Evolutionary conservation across 1,140 invertebrate genomes (phyloP).

Genomic region (Caenorhabditis elegans): WBcel235 BX284603.4:4289501-4290000

Average conservation of each 20-base stretch:
- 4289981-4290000: slow-evolving; percentile 88
- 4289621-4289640: slow-evolving; percentile 94
- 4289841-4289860: slow-evolving; percentile 95
- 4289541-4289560: slow-evolving; percentile 99
- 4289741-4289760: slow-evolving; percentile 99
- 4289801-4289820: slow-evolving; percentile 97
- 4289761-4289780: slow-evolving; percentile 99
- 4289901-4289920: slow-evolving; percentile 93
- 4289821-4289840: slow-evolving; percentile 88
- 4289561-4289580: slow-evolving; percentile 99
- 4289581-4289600: slow-evolving; percentile 92
- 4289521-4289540: slow-evolving; percentile 99
- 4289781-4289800: slow-evolving; percentile 98
- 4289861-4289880: slow-evolving; percentile 96
- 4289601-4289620: slow-evolving; percentile 98
- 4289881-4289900: slow-evolving; percentile 94
- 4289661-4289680: slow-evolving; percentile 98
- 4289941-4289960: slow-evolving; percentile 94
- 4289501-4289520: slow-evolving; percentile 82
- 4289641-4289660: slow-evolving; percentile 97
- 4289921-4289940: slow-evolving; percentile 94
- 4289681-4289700: slow-evolving; percentile 99
- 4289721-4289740: slow-evolving; percentile 96
- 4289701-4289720: slow-evolving; percentile 99
- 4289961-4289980: slow-evolving; percentile 95